These are phyloP conservation scores for Halictus rubicundus DNA, from an alignment of 1,140 invertebrate genomes.

Conservation along the genomic window DNA sequence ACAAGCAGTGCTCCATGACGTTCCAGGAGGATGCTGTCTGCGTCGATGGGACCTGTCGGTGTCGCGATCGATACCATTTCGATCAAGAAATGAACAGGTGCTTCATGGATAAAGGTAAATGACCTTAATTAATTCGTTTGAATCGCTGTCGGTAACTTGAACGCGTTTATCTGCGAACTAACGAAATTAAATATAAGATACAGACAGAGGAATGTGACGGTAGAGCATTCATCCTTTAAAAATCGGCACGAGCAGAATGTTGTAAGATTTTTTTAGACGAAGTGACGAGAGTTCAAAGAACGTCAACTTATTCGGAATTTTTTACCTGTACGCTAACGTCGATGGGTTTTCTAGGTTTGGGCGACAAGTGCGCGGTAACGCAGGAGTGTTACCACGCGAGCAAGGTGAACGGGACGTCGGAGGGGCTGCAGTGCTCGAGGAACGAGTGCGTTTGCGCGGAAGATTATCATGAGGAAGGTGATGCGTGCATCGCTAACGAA, in stretches of 20 bases:
- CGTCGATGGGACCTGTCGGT: conserved; percentile 23
- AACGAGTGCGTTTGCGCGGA: conserved; percentile 39
- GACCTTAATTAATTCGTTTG: too few species aligned
- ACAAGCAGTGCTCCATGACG: conserved; percentile 22
- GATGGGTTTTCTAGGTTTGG: conserved; percentile 40
- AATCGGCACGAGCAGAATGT: too few species aligned
- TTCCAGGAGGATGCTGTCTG: conserved; percentile 20
- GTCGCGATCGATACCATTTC: conserved; percentile 34
- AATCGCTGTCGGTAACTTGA: too few species aligned
- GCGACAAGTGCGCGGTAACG: conserved; percentile 12
- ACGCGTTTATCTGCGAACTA: too few species aligned
- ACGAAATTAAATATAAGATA: too few species aligned
- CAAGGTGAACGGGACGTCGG: conserved; percentile 2
- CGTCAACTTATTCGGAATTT: too few species aligned
- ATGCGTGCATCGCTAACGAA: conserved; percentile 32
- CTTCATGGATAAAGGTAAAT: conserved; percentile 27
- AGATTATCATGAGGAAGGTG: background rate
- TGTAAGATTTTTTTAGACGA: too few species aligned
- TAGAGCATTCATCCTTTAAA: too few species aligned
- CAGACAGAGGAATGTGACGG: too few species aligned
- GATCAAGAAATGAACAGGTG: conserved; percentile 16
- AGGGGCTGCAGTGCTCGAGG: conserved; percentile 11
- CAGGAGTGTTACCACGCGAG: conserved; percentile 54
- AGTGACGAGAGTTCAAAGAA: too few species aligned
- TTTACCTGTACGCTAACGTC: too few species aligned